Conservation (phyloP, 1,140 invertebrate genomes). For the Laodelphax striatellus region DNA sequence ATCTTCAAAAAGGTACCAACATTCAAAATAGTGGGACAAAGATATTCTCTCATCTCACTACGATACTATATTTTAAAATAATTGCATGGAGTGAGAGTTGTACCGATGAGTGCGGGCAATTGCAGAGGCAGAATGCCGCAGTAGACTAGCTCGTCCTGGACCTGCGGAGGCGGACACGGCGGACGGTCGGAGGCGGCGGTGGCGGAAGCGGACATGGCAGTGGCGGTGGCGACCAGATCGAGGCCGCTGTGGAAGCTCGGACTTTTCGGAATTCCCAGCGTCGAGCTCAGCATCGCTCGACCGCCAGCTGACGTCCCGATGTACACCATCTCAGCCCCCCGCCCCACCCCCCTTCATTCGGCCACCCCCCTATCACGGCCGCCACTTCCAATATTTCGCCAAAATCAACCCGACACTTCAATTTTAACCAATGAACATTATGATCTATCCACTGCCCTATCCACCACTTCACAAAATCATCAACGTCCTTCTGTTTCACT, state of each 20-base stretch:
- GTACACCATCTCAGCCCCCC: constrained; percentile 20
- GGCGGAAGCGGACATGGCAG: background rate
- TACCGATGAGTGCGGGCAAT: constrained; percentile 19
- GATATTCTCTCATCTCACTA: too few species aligned
- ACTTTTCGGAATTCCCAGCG: constrained; percentile 63
- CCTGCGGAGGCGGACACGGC: too few species aligned
- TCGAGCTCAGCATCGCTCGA: constrained; percentile 5
- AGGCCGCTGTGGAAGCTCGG: constrained; percentile 73
- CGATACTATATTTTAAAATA: too few species aligned
- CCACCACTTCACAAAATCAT: too few species aligned
- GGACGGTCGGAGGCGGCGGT: background rate
- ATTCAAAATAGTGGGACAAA: too few species aligned
- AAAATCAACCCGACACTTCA: too few species aligned
- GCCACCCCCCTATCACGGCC: background rate
- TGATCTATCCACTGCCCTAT: too few species aligned
- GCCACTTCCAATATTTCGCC: background rate
- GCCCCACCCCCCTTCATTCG: background rate
- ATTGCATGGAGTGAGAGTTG: too few species aligned
- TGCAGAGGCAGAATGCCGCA: constrained; percentile 18
- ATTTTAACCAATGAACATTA: too few species aligned
- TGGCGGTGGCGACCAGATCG: constrained; percentile 48
- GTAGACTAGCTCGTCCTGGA: constrained; percentile 2
- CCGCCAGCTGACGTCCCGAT: constrained; percentile 1
- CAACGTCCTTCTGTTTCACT: too few species aligned
- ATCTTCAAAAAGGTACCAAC: too few species aligned